A percentile compares a stretch with the other conserved stretches of the same genome.
These are phyloP conservation scores for Venturia canescens DNA, from an alignment of 1,140 invertebrate genomes.

Conservation along the genomic window DNA sequence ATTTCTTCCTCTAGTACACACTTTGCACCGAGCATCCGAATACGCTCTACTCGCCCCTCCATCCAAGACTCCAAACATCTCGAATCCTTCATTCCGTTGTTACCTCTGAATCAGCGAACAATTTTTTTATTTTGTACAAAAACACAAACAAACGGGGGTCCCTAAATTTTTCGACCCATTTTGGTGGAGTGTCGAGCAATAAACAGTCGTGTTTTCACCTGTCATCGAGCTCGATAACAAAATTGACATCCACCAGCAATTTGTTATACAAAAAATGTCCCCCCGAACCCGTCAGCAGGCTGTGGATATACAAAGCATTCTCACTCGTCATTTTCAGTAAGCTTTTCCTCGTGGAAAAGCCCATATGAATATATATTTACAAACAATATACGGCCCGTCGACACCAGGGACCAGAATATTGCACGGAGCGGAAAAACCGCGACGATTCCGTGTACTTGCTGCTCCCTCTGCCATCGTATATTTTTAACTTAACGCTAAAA, in stretches of 20 bases:
- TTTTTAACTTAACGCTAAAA: slow-evolving; percentile 38
- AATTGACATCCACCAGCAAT: too few relatives aligned
- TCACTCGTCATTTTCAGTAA: too few relatives aligned
- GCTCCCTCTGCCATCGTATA: slow-evolving; percentile 27
- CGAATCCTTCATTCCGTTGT: not conserved
- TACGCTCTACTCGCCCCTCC: not conserved
- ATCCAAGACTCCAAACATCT: not conserved
- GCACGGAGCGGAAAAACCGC: slow-evolving; percentile 43
- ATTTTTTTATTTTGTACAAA: too few relatives aligned
- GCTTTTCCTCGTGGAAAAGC: not conserved
- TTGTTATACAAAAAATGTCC: too few relatives aligned
- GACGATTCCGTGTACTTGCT: slow-evolving; percentile 57
- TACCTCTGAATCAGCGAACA: not conserved
- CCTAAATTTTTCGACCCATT: too few relatives aligned
- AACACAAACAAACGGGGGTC: too few relatives aligned
- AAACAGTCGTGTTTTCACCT: too few relatives aligned
- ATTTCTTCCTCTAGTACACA: slow-evolving; percentile 42
- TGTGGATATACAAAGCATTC: too few relatives aligned
- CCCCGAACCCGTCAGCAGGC: too few relatives aligned
- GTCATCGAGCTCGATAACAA: too few relatives aligned
- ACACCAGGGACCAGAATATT: slow-evolving; percentile 41
- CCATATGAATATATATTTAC: not conserved
- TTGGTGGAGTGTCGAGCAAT: too few relatives aligned
- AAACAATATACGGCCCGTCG: slow-evolving; percentile 35
- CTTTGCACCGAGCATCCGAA: not conserved